phyloP scores from a whole-genome alignment of 2,888 invertebrate genomes.

The Sphecodes monilicornis region DNA sequence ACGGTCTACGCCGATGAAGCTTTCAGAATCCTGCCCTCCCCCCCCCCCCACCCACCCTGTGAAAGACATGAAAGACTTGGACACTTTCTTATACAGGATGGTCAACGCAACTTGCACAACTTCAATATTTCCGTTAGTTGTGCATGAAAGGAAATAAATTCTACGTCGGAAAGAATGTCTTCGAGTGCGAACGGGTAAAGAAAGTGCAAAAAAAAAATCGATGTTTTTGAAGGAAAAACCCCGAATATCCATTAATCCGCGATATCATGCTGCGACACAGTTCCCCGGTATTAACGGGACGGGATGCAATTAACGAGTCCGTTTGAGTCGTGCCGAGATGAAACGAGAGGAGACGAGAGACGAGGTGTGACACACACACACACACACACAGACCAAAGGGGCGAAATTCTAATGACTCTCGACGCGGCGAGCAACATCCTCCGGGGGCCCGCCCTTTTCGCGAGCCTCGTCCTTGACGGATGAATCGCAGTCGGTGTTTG shows the following conservation, averaged over 20 bases:
- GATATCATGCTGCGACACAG: conserved; percentile 44
- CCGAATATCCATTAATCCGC: neutral
- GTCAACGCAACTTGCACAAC: no score
- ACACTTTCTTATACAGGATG: neutral
- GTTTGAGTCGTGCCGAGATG: conserved; percentile 47
- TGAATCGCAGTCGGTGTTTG: conserved; percentile 39
- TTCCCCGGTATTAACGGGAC: conserved; percentile 59
- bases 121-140: no score
- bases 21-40: conserved; percentile 33
- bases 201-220: neutral
- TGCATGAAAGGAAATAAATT: no score
- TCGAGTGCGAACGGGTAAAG: no score
- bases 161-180: no score
- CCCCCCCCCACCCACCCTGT: neutral
- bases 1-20: conserved; percentile 38
- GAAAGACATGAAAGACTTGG: neutral
- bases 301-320: conserved; percentile 66
- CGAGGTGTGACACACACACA: conserved; percentile 39
- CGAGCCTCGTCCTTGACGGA: conserved; percentile 39
- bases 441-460: conserved; percentile 13
- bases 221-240: neutral
- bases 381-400: neutral
- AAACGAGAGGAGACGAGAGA: neutral
- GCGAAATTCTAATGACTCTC: conserved; percentile 50
- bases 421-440: conserved; percentile 26